Evolutionary conservation across 2,888 invertebrate species (phyloP).

Genomic region (Nebria salina): DNA sequence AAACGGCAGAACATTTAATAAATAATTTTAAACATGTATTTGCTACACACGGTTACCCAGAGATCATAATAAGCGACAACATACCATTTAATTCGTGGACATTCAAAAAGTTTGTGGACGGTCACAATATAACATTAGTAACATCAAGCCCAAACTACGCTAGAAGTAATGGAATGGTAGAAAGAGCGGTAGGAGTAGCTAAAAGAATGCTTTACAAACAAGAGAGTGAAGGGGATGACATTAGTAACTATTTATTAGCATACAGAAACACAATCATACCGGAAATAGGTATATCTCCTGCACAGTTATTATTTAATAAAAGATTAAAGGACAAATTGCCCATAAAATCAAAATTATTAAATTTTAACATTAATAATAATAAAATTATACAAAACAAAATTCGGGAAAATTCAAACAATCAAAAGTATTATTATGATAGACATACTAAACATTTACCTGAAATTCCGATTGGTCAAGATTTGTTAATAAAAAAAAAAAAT

Average conservation of each 20-base stretch:
- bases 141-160: conserved; percentile 19
- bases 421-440: conserved; percentile 44
- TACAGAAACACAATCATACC: conserved; percentile 38
- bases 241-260: conserved; percentile 30
- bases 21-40: no score
- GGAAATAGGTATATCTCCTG: conserved; percentile 36
- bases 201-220: conserved; percentile 17
- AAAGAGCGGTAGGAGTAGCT: conserved; percentile 16
- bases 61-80: no score
- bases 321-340: conserved; percentile 1
- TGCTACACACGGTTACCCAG: no score
- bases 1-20: no score
- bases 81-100: no score
- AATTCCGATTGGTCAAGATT: no score
- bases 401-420: conserved; percentile 41
- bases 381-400: conserved; percentile 26
- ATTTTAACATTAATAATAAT: neutral
- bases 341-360: conserved; percentile 4
- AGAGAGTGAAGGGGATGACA: neutral
- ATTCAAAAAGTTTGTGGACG: no score
- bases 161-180: conserved; percentile 15
- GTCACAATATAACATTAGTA: neutral
- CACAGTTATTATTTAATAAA: conserved; percentile 40
- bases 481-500: no score
- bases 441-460: no score